Evolutionary conservation across 2,888 invertebrate species (phyloP), one percentile per base, ranked within the genome.

Genomic region (Caradrina clavipalpis): DNA sequence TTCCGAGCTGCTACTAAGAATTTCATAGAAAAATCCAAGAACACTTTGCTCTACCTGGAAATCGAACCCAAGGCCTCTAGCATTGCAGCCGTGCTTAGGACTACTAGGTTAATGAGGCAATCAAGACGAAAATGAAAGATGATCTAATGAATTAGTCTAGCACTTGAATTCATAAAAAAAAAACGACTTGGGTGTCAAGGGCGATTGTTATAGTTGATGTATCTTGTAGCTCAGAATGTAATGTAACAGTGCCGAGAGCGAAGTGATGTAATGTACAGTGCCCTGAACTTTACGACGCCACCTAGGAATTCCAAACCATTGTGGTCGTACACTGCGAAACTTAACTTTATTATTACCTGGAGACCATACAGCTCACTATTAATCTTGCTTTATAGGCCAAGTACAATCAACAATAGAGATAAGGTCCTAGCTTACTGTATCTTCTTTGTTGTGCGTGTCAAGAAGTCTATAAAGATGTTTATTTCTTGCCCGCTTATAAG

Each of bases 331-430:
- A 45, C 50, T 45, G 31, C 8, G 21, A 50, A 51, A 51, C 22
- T 31, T 70, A 22, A 51, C 42, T 69, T 51, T 59, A 59, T 51
- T 19, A 35, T 35, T 22, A 45, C 31, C n/a, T 26, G 8, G 70
- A 31, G 57, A 57, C 31, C 11, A 31, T 39, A 31, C 31, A 6
- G 1, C 42, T 26, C 11, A 57, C 26, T 50, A 45, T 31, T 57
- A 70, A 50, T 50, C 70, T 42, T 31, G 50, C 42, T 51, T 69
- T 51, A 51, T 50, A 69, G 50, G 15, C 11, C 26, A 49, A 55
- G 7, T 39, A 49, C 21, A 42, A 39, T 42, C 17, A 39, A 50
- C 26, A 68, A 19, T 13, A 39, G 19, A 69, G 13, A 54, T 69
- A 26, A 69, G 6, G 15, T n/a, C n/a, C 1, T 13, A 8, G 15